Evolutionary conservation across 2,113 vertebrate genomes (phyloP), one percentile per base, ranked within the genome.

Genomic region (Oncorhynchus gorbuscha): DNA sequence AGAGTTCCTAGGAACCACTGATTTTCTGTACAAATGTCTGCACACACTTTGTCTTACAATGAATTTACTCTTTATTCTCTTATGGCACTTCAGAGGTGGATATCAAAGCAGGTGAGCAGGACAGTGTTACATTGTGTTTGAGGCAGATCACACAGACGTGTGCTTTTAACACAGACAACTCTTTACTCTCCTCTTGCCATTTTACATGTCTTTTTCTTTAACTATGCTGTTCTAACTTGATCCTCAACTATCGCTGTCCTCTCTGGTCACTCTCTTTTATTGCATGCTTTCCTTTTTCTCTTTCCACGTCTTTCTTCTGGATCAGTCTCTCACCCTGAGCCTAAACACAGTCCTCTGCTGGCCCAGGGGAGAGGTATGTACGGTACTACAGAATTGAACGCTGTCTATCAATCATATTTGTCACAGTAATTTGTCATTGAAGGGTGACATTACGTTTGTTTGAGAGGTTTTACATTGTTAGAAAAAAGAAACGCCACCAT

Each of bases 81-180:
- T 39, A 12, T 73, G 71, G 55, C 65, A 9, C 39, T 45, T 66
- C 83, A 90, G 87, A 90, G 59, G 20, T 48, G 82, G 84, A 89
- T 1, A 77, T 88, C 18, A 87, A 78, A 84, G 12, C 87, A 89
- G 91, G 88, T 92, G 83, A 90, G 88, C 35, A 48, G 22, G 45
- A 22, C 4, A 28, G 28, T 13, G 16, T 24, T 20, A 12, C 9
- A 70, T 11, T 64, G 66, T 69, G 72, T 45, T 45, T 45, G 39
- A 64, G 76, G 65, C 66, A 45, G 66, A 61, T 20, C n/a, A 51
- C 72, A 70, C 72, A 49, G 66, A 74, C 55, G 14, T 22, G 12
- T 13, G 64, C 64, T 35, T 6, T 35, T 6, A 4, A 70, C 35
- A 49, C 11, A n/a, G 1, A 49, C 35, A 22, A 45, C 39, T 3